Conservation (phyloP, 92 coral and sea anemone genomes). For the Muricea muricata region DNA sequence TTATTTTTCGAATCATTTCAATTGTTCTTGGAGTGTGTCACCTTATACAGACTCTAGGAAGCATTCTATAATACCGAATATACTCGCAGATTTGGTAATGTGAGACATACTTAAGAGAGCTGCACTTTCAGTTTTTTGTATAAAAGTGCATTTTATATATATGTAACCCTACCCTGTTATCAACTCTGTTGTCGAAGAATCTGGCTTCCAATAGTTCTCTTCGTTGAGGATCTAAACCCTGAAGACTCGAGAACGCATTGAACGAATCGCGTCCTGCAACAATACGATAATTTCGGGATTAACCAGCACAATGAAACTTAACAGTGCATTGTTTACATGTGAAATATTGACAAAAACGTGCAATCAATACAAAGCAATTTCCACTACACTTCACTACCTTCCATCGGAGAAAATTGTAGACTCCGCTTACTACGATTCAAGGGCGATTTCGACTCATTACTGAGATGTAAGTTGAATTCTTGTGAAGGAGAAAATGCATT, state of each 20-base stretch:
- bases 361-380: neutral
- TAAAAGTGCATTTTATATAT: conserved; percentile 64
- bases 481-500: conserved; percentile 26
- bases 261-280: conserved; percentile 51
- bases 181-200: conserved; percentile 82
- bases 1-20: too few relatives aligned
- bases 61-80: neutral
- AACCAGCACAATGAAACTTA: neutral
- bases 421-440: conserved; percentile 33
- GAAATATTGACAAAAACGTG: neutral
- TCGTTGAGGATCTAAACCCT: conserved; percentile 91
- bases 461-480: conserved; percentile 37
- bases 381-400: neutral
- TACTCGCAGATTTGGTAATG: neutral
- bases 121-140: too few relatives aligned
- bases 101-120: too few relatives aligned
- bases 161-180: conserved; percentile 52
- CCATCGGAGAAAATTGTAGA: conserved; percentile 35
- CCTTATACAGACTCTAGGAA: too few relatives aligned
- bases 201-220: conserved; percentile 91
- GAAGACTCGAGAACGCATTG: conserved; percentile 85
- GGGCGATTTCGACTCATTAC: conserved; percentile 42
- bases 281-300: neutral
- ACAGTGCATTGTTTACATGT: conserved; percentile 18
- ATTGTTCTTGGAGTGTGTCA: too few relatives aligned